Conservation (phyloP, 2,888 invertebrate genomes). For the Hypena proboscidalis region DNA sequence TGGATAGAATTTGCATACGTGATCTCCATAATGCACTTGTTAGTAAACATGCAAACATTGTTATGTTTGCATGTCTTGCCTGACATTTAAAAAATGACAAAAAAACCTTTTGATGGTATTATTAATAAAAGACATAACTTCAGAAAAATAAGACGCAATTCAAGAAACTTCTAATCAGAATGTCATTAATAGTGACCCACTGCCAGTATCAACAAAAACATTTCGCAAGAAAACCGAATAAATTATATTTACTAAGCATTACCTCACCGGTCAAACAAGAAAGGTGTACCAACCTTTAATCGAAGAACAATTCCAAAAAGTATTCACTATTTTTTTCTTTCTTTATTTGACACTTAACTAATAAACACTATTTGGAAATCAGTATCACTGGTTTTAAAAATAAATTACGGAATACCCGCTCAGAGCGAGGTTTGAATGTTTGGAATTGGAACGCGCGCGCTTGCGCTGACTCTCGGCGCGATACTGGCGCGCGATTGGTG, state of each 20-base stretch:
- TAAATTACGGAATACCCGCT: constrained; percentile 9
- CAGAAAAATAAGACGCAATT: background rate
- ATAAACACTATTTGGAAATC: constrained; percentile 26
- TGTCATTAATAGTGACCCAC: constrained; percentile 29
- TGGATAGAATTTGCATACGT: too few species aligned
- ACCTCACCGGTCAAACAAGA: constrained; percentile 47
- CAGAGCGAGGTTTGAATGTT: constrained; percentile 39
- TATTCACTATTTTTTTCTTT: constrained; percentile 14
- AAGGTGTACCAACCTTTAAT: constrained; percentile 57
- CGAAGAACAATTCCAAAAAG: constrained; percentile 20
- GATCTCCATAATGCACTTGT: too few species aligned
- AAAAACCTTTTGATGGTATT: too few species aligned
- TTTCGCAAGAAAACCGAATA: constrained; percentile 57
- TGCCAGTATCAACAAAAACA: constrained; percentile 53
- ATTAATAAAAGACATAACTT: too few species aligned
- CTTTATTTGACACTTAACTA: constrained; percentile 24
- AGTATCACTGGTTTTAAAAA: constrained; percentile 38
- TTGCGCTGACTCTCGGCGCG: constrained; percentile 55
- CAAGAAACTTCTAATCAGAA: background rate
- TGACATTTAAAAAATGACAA: too few species aligned
- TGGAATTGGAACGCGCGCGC: constrained; percentile 61
- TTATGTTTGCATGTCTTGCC: background rate
- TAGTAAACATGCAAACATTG: background rate
- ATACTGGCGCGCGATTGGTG: constrained; percentile 70
- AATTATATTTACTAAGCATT: constrained; percentile 52